Evolutionary conservation across 2,797 vertebrate species (phyloP).

Genomic region (Rhadinocentrus ornatus): DNA sequence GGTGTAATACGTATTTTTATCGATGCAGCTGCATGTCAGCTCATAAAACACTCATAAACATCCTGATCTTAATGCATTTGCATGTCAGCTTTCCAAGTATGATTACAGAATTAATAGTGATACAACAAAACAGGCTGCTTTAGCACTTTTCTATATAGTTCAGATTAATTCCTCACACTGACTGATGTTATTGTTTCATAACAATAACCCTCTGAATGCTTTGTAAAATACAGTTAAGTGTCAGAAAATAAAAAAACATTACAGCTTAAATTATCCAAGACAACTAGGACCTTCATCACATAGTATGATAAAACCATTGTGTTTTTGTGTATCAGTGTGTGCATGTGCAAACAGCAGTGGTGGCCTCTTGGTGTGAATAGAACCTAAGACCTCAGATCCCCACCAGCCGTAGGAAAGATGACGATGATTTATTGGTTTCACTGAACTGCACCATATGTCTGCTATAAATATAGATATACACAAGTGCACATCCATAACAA

Average conservation of each 20-base stretch:
- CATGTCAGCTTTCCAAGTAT: not conserved
- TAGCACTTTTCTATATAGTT: not conserved
- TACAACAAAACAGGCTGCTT: slow-evolving; percentile 4
- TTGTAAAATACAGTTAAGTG: slow-evolving; percentile 1
- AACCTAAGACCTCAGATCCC: slow-evolving; percentile 71
- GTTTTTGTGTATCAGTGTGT: slow-evolving; percentile 15
- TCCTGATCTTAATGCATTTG: not conserved
- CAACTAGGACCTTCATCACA: slow-evolving; percentile 27
- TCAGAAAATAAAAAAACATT: slow-evolving; percentile 10
- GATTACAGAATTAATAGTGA: not conserved
- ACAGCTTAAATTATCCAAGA: slow-evolving; percentile 21
- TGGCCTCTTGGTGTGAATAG: slow-evolving; percentile 44
- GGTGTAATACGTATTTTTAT: slow-evolving; percentile 23
- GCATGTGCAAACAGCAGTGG: slow-evolving; percentile 43
- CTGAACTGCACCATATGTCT: slow-evolving; percentile 72
- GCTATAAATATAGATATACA: slow-evolving; percentile 53
- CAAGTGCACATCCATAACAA: slow-evolving; percentile 29
- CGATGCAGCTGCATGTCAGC: not conserved
- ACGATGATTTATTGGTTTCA: slow-evolving; percentile 80
- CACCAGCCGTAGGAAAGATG: slow-evolving; percentile 65
- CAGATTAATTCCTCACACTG: not conserved
- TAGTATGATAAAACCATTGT: slow-evolving; percentile 12
- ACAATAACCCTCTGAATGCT: not conserved
- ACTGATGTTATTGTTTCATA: slow-evolving; percentile 3
- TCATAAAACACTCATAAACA: not conserved